phyloP scores from a whole-genome alignment of 2,888 invertebrate genomes.

The Pseudeuparius sepicola region DNA sequence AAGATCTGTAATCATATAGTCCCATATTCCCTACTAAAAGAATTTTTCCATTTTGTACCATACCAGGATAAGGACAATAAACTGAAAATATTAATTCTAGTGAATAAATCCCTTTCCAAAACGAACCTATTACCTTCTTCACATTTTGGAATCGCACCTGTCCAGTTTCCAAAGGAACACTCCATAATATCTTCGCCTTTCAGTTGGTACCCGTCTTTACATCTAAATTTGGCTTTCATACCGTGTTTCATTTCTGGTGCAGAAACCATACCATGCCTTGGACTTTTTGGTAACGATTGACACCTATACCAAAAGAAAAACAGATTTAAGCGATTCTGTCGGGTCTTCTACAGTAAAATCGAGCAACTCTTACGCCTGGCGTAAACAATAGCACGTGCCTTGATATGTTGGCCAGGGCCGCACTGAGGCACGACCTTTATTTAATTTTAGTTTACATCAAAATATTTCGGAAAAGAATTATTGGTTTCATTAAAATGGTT shows the following conservation, averaged over 20 bases:
- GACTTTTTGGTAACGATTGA: conserved; percentile 44
- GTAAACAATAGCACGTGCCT: no score
- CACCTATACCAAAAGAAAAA: conserved; percentile 33
- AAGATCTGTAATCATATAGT: conserved; percentile 87
- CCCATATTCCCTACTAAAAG: conserved; percentile 92
- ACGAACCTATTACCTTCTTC: conserved; percentile 61
- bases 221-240: conserved; percentile 86
- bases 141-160: conserved; percentile 77
- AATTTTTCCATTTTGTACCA: conserved; percentile 81
- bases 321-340: no score
- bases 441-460: no score
- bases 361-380: no score
- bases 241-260: conserved; percentile 97
- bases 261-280: conserved; percentile 90
- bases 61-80: conserved; percentile 88
- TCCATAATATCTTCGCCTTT: conserved; percentile 61
- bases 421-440: no score
- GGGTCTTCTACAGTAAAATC: no score
- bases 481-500: no score
- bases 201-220: conserved; percentile 87
- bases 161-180: conserved; percentile 94
- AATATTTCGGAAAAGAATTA: no score
- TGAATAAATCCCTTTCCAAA: no score
- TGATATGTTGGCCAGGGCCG: no score
- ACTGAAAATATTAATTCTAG: conserved; percentile 47